Base-by-base conservation (phyloP, 2,113 vertebrate species). In the Collichthys lucidus region DNA sequence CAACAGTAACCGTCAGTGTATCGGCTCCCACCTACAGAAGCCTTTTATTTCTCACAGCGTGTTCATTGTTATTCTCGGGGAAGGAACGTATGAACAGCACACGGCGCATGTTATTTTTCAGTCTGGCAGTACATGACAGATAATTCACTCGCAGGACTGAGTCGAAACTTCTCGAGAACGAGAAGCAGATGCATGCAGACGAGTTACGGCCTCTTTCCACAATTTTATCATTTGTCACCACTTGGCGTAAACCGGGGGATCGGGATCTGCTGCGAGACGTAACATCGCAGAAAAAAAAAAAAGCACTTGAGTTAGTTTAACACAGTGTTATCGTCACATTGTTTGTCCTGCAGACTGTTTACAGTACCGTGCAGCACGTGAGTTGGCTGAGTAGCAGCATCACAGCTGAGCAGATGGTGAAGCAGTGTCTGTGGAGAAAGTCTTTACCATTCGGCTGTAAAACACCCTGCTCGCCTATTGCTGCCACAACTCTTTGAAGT, bases 381-480 rank as follows among this genome's bases (percentile, higher is more conserved):
- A 76, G 59, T 20, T 62, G 62, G 47, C 79, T 31, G 63, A 53
- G 59, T 5, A 72, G 63, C 72, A 60, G 63, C 74, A 62, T 76
- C 79, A 29, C 73, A 60, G 80, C 77, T 20, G 53, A 81, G 77
- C 87, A 90, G 87, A 90, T 90, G 88, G 80, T 15, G 72, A 17
- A 1, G 74, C 78, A 74, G 82, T 19, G 12, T 83, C 80, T 84
- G 73, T 86, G 74, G 78, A 86, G 63, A 71, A 47, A 47, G 59
- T 84, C 60, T 83, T 86, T 66, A 59, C 64, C 24, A n/a, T 72
- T 80, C 29, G 59, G 76, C 76, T 86, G 69, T 82, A 70, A 80
- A 84, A 59, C 60, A 40, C 29, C 42, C 17, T 26, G 26, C 22
- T 40, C 79, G 42, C 11, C 57, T 20, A 11, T 65, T 29, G 75